Evolutionary conservation across 2,113 vertebrate species (phyloP), one percentile per base, ranked within the genome.

Genomic region (Ictidomys tridecemlineatus): DNA sequence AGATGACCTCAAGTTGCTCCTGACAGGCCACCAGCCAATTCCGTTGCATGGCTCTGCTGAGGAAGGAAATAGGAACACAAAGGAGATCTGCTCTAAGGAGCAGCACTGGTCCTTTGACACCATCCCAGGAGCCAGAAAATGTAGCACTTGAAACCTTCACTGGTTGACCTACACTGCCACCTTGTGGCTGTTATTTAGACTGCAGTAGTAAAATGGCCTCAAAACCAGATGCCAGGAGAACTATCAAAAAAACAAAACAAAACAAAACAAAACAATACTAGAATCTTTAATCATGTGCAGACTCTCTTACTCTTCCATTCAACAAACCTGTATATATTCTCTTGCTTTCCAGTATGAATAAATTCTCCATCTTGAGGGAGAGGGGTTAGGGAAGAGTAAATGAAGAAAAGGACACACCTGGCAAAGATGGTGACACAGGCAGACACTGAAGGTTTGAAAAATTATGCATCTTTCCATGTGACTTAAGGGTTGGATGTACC

Each of bases 111-210:
- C 26, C 2, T 1, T 69, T 56, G 30, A 18, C 4, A 32, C 20
- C 10, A 32, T 73, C 26, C 39, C 14, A 5, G 11, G 17, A 85
- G 22, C 53, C 24, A 0, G 63, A 45, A 12, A 45, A 37, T 20
- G 34, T 1, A 4, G 32, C 11, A 0, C 20, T 3, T 28, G 4
- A 5, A 0, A 5, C 56, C 11, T 13, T 37, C 51, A 96, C 58
- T 12, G 32, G 84, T 90, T 97, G 89, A 96, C 97, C 92, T 98
- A 32, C 8, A 24, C 93, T 97, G 98, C 97, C 97, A 97, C 89
- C 98, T 87, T 11, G 97, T 98, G 98, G 97, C 14, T 0, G 0
- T 1, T 24, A 11, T 0, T 37, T 92, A 97, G 94, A 97, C 84
- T 95, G 61, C 98, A 97, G 37, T 7, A 22, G 24, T 24, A 76